Conservation (phyloP, 1,140 invertebrate genomes). For the Psilanteris sp. region DNA sequence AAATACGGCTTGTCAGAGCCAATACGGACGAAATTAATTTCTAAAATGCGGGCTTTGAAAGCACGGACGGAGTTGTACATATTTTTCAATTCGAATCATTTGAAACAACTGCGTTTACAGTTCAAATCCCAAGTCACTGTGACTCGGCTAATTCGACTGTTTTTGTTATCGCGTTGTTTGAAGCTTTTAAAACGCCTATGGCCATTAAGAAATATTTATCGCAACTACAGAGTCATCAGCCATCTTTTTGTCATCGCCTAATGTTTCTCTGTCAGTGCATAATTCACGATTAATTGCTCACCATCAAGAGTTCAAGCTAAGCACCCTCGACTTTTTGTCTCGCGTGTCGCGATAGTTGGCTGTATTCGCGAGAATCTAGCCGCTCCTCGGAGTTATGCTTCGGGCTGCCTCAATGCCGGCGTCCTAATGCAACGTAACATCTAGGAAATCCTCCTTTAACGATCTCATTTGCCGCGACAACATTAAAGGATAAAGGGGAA, state of each 20-base stretch:
- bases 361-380: conserved; percentile 37
- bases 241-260: conserved; percentile 48
- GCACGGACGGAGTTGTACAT: neutral
- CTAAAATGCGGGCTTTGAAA: no score
- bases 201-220: conserved; percentile 48
- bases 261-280: conserved; percentile 57
- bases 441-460: conserved; percentile 70
- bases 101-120: neutral
- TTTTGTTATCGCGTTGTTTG: conserved; percentile 11
- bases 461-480: conserved; percentile 72
- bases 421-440: conserved; percentile 61
- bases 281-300: conserved; percentile 63
- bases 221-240: conserved; percentile 18
- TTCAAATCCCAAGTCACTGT: neutral
- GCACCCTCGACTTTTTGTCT: conserved; percentile 40
- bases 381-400: conserved; percentile 10
- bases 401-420: conserved; percentile 10
- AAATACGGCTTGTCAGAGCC: no score
- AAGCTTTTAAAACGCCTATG: conserved; percentile 20
- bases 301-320: conserved; percentile 56
- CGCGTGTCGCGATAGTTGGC: conserved; percentile 23
- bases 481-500: conserved; percentile 64
- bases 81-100: neutral
- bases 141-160: conserved; percentile 9
- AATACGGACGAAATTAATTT: no score